A percentile compares a stretch with the other conserved stretches of the same genome.
These are phyloP conservation scores for Melieria picta DNA, from an alignment of 2,888 invertebrate species.

Conservation along the genomic window DNA sequence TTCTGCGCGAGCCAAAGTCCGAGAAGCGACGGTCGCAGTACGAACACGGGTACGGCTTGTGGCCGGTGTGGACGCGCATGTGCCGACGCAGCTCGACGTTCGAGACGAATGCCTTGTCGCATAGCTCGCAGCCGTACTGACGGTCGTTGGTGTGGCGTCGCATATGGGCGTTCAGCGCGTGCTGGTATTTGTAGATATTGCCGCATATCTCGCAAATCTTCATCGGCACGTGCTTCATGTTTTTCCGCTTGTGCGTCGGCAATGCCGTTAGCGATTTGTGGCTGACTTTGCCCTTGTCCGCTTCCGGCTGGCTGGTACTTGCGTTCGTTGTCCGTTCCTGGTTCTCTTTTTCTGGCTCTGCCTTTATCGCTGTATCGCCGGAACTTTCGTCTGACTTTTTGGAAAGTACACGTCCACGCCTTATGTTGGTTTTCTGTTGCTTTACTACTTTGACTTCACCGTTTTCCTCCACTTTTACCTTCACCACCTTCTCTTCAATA, in stretches of 20 bases:
- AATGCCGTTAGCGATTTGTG: background rate
- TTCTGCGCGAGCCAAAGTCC: constrained; percentile 65
- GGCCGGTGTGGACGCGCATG: constrained; percentile 65
- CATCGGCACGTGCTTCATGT: constrained; percentile 42
- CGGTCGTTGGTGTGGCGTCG: constrained; percentile 63
- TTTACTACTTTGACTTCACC: background rate
- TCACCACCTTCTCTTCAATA: background rate
- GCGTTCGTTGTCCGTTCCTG: background rate
- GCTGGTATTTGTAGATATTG: constrained; percentile 64
- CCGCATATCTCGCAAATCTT: constrained; percentile 65
- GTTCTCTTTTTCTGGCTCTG: background rate
- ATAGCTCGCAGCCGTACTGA: constrained; percentile 62
- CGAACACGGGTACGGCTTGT: constrained; percentile 63
- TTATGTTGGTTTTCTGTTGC: background rate
- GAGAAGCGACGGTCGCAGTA: constrained; percentile 65
- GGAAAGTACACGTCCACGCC: background rate
- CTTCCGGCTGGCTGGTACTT: background rate
- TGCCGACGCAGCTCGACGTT: constrained; percentile 64
- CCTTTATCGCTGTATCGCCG: background rate
- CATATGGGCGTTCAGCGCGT: constrained; percentile 65
- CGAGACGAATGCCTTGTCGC: constrained; percentile 64
- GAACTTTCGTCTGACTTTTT: background rate
- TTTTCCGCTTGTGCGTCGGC: constrained; percentile 32
- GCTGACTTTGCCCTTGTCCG: background rate
- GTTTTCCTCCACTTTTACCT: background rate